Percentiles rank a stretch among this genome's conserved stretches.
Evolutionary conservation across 2,113 vertebrate species (phyloP).

Genomic region (Pachypanchax playfairii): DNA sequence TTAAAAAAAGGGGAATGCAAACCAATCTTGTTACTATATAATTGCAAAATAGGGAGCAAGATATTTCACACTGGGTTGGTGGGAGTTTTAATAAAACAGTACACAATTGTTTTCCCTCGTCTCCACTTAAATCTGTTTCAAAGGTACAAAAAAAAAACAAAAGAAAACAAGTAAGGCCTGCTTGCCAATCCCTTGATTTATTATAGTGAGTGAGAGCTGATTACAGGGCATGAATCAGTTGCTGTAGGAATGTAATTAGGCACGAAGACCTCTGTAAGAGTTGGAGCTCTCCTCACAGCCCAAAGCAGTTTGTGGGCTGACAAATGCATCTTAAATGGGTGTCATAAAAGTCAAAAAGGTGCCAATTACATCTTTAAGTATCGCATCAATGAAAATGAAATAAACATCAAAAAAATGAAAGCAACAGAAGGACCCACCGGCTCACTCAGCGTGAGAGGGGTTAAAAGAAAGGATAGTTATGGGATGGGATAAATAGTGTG

Average conservation of each 20-base stretch:
- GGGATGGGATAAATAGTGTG: slow-evolving; percentile 57
- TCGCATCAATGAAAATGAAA: slow-evolving; percentile 75
- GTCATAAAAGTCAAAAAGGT: slow-evolving; percentile 87
- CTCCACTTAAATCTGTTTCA: slow-evolving; percentile 68
- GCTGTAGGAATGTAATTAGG: slow-evolving; percentile 81
- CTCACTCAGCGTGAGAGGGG: slow-evolving; percentile 37
- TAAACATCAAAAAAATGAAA: slow-evolving; percentile 60
- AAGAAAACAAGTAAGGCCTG: no score
- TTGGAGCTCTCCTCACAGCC: slow-evolving; percentile 67
- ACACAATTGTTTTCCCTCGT: slow-evolving; percentile 66
- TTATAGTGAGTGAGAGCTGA: slow-evolving; percentile 73
- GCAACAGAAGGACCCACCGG: slow-evolving; percentile 43
- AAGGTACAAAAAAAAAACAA: slow-evolving; percentile 75
- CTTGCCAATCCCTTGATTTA: slow-evolving; percentile 82
- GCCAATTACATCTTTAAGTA: slow-evolving; percentile 85
- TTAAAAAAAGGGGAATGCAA: slow-evolving; percentile 46
- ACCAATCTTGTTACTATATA: slow-evolving; percentile 65
- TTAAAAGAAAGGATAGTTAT: slow-evolving; percentile 36
- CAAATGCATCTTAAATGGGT: slow-evolving; percentile 83
- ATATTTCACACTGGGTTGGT: slow-evolving; percentile 54
- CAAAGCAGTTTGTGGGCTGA: slow-evolving; percentile 80
- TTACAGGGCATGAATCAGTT: slow-evolving; percentile 81
- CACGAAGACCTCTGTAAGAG: slow-evolving; percentile 68
- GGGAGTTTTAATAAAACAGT: slow-evolving; percentile 67
- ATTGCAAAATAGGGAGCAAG: slow-evolving; percentile 58